Percentiles rank a stretch among this genome's conserved stretches.
Evolutionary conservation across 2,888 invertebrate genomes (phyloP).

Genomic region (Frankliniella fusca): DNA sequence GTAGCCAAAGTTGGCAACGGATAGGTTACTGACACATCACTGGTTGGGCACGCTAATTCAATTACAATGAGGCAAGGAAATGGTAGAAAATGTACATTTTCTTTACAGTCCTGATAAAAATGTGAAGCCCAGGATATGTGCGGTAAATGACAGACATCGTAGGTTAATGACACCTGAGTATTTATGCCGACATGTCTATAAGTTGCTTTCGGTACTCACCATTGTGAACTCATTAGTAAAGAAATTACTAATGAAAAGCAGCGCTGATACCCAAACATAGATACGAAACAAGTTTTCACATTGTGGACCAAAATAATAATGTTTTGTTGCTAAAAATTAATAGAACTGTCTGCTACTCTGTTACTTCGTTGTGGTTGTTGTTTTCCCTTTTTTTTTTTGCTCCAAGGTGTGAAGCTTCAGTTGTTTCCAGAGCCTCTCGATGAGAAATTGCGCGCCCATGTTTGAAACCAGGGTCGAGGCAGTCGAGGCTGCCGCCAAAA

Average conservation of each 20-base stretch:
- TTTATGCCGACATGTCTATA: neutral
- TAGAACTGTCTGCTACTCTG: neutral
- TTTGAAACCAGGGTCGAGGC: no score
- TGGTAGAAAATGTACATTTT: no score
- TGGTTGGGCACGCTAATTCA: no score
- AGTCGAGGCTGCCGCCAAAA: no score
- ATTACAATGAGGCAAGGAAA: no score
- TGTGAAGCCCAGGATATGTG: no score
- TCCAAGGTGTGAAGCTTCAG: neutral
- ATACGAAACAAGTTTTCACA: neutral
- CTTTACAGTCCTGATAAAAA: no score
- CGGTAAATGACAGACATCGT: neutral
- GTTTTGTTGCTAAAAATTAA: no score
- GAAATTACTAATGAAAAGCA: neutral
- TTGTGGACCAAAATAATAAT: neutral
- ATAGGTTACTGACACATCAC: no score
- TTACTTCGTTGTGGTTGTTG: slow-evolving; percentile 5
- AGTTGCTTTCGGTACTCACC: neutral
- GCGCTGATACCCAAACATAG: neutral
- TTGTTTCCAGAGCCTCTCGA: neutral
- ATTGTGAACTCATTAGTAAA: slow-evolving; percentile 7
- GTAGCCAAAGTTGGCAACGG: no score
- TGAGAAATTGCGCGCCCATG: no score
- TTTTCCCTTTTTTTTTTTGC: neutral
- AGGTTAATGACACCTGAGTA: neutral